Percentiles rank a stretch among this genome's conserved stretches.
Evolutionary conservation across 2,797 vertebrate species (phyloP).

Genomic region (Parotocinclus haroldoi): DNA sequence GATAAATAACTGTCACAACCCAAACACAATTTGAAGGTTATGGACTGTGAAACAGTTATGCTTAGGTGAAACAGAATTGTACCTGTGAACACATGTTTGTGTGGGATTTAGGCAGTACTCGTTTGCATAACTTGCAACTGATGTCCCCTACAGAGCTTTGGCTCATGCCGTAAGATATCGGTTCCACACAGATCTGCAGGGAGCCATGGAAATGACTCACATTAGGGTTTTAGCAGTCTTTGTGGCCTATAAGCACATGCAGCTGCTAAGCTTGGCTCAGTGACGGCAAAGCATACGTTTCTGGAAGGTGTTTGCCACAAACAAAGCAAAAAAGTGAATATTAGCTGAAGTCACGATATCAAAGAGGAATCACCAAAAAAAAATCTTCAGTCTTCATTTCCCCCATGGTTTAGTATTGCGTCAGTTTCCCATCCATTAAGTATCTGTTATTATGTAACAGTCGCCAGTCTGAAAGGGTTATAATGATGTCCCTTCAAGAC

Average conservation of each 20-base stretch:
- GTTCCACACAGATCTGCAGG: constrained; percentile 19
- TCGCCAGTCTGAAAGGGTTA: no score
- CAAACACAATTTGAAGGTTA: constrained; percentile 14
- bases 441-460: no score
- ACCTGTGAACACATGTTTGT: constrained; percentile 42
- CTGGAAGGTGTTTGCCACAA: constrained; percentile 20
- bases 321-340: constrained; percentile 35
- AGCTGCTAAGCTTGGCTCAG: constrained; percentile 41
- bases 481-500: no score
- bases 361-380: no score
- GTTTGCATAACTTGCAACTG: constrained; percentile 38
- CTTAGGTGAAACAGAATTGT: constrained; percentile 40
- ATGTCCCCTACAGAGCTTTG: constrained; percentile 36
- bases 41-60: constrained; percentile 31
- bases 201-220: constrained; percentile 25
- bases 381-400: no score
- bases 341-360: constrained; percentile 27
- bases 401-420: no score
- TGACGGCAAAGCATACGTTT: constrained; percentile 34
- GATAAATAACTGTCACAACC: constrained; percentile 21
- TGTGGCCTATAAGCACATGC: constrained; percentile 33
- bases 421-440: no score
- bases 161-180: constrained; percentile 21
- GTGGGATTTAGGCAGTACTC: constrained; percentile 35
- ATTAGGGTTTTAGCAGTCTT: constrained; percentile 31